Percentiles rank a stretch among this genome's conserved stretches.
Evolutionary conservation across 2,888 invertebrate genomes (phyloP).

Genomic region (Drosophila macrospina): DNA sequence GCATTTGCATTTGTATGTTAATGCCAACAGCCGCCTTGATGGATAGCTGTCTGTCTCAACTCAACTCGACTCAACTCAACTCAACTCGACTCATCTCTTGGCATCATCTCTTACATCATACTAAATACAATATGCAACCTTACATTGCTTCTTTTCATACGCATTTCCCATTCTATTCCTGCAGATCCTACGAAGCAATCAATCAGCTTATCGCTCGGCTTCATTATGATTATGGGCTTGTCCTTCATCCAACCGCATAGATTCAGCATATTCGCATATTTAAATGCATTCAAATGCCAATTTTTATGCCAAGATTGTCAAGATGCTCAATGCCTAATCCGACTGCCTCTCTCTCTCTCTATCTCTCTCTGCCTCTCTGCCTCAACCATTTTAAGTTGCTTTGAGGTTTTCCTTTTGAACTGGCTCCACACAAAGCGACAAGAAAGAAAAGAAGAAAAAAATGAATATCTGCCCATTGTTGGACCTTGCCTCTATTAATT

Average conservation of each 20-base stretch:
- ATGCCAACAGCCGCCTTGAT: slow-evolving; percentile 55
- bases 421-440: slow-evolving; percentile 42
- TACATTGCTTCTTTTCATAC: slow-evolving; percentile 34
- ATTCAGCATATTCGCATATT: slow-evolving; percentile 63
- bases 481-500: slow-evolving; percentile 75
- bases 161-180: slow-evolving; percentile 21
- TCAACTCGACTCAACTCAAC: neutral
- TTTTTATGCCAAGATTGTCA: slow-evolving; percentile 69
- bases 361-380: slow-evolving; percentile 33
- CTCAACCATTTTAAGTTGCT: slow-evolving; percentile 46
- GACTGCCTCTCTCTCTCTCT: slow-evolving; percentile 30
- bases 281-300: slow-evolving; percentile 76
- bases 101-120: slow-evolving; percentile 66
- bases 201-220: slow-evolving; percentile 74
- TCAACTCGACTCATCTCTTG: slow-evolving; percentile 17
- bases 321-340: slow-evolving; percentile 61
- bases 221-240: slow-evolving; percentile 75
- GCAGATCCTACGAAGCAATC: slow-evolving; percentile 59
- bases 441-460: neutral
- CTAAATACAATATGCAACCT: slow-evolving; percentile 33
- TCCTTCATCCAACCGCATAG: slow-evolving; percentile 40
- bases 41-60: slow-evolving; percentile 63
- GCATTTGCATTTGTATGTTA: slow-evolving; percentile 62
- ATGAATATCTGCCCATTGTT: slow-evolving; percentile 58
- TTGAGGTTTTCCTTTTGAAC: slow-evolving; percentile 64